These are phyloP conservation scores for Microtus oregoni DNA, from an alignment of 2,113 vertebrate species.

Conservation along the genomic window DNA sequence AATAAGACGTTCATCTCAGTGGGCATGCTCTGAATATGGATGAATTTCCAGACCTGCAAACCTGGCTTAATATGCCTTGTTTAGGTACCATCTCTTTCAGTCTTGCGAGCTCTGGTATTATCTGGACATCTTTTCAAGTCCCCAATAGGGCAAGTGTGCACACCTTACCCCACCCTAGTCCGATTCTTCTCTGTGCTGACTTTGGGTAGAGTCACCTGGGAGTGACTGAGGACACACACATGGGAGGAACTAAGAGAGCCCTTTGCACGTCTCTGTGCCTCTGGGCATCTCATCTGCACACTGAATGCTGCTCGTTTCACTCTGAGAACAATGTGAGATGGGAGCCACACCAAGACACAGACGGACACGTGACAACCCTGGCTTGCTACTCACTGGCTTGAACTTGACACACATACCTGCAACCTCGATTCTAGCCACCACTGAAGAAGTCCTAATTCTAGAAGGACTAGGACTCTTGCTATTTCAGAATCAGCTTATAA, in stretches of 20 bases:
- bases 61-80: not conserved
- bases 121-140: not conserved
- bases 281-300: not conserved
- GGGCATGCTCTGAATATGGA: not conserved
- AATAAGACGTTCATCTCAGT: not conserved
- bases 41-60: not conserved
- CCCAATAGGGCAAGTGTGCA: not conserved
- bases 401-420: not conserved
- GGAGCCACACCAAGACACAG: not conserved
- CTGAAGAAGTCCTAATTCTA: not conserved
- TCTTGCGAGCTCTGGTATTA: not conserved
- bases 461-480: accelerated
- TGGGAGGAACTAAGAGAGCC: not conserved
- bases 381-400: not conserved
- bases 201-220: not conserved
- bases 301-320: not conserved
- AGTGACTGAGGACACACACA: not conserved
- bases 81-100: not conserved
- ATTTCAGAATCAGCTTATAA: not conserved
- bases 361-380: not conserved
- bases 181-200: not conserved
- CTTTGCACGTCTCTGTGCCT: not conserved
- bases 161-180: accelerated
- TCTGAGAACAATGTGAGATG: not conserved
- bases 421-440: not conserved